These are phyloP conservation scores for Aromia moschata DNA, from an alignment of 2,888 invertebrate species.

Conservation along the genomic window DNA sequence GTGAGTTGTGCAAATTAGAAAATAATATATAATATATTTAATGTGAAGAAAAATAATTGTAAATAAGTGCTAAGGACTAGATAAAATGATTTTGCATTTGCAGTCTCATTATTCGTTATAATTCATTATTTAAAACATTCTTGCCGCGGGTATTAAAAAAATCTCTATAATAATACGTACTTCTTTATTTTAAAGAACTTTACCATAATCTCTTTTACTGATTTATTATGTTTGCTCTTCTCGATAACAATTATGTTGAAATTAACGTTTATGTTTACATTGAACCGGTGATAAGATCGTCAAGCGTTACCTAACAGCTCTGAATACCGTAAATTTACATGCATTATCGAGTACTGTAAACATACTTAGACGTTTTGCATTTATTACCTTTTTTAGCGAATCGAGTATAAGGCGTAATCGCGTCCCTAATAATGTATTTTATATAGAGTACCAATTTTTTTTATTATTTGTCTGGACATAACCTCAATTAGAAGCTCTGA, in stretches of 20 bases:
- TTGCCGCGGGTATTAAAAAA: neutral
- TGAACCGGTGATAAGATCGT: constrained; percentile 34
- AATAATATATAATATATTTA: no score
- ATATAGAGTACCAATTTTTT: no score
- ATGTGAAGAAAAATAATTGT: no score
- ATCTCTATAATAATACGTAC: constrained; percentile 4
- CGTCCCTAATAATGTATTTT: no score
- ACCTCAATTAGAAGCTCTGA: no score
- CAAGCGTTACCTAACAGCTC: constrained; percentile 10
- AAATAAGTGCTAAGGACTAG: no score
- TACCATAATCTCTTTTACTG: constrained; percentile 20
- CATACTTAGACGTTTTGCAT: neutral
- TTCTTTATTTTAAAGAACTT: constrained; percentile 9
- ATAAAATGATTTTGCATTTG: neutral
- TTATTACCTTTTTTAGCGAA: neutral
- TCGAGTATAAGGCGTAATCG: no score
- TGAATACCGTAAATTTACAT: neutral
- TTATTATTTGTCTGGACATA: no score
- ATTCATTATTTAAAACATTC: neutral
- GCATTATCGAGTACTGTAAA: neutral
- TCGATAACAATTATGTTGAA: constrained; percentile 41
- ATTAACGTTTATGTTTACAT: constrained; percentile 45
- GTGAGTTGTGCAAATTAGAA: no score
- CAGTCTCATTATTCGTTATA: neutral
- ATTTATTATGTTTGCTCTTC: constrained; percentile 22